phyloP scores from a whole-genome alignment of 1,140 invertebrate genomes.

The Lutraria rhynchaena region DNA sequence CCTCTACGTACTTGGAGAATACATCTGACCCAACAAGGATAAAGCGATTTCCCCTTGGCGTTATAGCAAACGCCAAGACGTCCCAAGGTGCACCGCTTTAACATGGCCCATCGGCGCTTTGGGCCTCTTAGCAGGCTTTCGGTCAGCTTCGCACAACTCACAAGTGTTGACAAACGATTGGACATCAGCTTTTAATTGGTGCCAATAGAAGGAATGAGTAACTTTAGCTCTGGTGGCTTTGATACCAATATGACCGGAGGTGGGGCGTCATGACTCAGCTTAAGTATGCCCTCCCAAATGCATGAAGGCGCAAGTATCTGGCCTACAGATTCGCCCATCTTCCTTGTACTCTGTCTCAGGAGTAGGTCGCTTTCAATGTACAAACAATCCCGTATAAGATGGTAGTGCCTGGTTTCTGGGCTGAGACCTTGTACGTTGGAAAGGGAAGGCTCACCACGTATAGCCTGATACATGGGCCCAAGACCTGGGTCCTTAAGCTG shows the following conservation, averaged over 20 bases:
- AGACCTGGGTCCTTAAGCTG: neutral
- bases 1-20: conserved; percentile 66
- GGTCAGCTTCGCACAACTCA: neutral
- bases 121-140: neutral
- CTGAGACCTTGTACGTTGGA: neutral
- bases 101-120: neutral
- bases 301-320: neutral
- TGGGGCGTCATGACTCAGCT: neutral
- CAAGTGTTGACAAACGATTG: neutral
- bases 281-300: too few relatives aligned
- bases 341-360: neutral
- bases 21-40: neutral
- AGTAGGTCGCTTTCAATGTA: neutral
- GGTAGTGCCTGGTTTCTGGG: neutral
- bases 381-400: neutral
- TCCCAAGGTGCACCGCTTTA: neutral
- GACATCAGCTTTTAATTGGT: neutral
- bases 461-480: neutral
- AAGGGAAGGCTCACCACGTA: too few relatives aligned
- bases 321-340: neutral
- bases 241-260: too few relatives aligned
- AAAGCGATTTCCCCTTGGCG: conserved; percentile 1
- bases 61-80: conserved; percentile 2
- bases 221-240: conserved; percentile 1
- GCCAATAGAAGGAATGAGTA: neutral